Base-by-base conservation (phyloP, 2,888 invertebrate genomes). In the Eueremaeus valkanovi region DNA sequence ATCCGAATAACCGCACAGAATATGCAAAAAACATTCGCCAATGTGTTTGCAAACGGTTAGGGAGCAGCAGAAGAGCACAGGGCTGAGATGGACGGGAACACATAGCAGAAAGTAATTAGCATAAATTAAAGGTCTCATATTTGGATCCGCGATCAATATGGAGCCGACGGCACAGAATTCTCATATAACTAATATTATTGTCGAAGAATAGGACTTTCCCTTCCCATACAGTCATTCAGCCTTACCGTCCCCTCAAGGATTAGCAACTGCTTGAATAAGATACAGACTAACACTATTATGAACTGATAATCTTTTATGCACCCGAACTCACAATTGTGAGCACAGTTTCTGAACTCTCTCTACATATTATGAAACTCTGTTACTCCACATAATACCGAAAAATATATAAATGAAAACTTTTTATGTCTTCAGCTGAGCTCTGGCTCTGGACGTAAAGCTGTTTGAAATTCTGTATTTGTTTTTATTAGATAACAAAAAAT, bases 271-370 rank as follows among this genome's bases (percentile, higher is more conserved):
- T 24, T 24, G 27, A 21, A 58, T 58, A 24, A 58, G 58, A 58
- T 58, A 58, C 29, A 27, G 58, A 24, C 9, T 3, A 16, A 24
- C 58, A n/a, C 24, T 24, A 27, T 27, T 58, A 27, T 27, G 58
- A 29, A 58, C 27, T 58, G 24, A 58, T 58, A 58, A 58, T 58
- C 58, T 58, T 58, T 58, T 58, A 58, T 58, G 58, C 58, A 58
- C 58, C 45, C 45, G 16, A 45, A 45, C 18, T 45, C 3, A 18
- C 45, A 45, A 45, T 45, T 45, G 6, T 45, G 45, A 11, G 3
- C 18, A 13, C 11, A 3, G 18, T 45, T 45, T 45, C 9, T 11
- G n/a, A 45, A 45, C 9, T 18, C 45, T 18, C 45, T 18, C 6
- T 45, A 36, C 36, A 45, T 45, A 45, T 45, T 45, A 18, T 18